Conservation (phyloP, 1,140 invertebrate genomes). For the Adelges cooleyi region DNA sequence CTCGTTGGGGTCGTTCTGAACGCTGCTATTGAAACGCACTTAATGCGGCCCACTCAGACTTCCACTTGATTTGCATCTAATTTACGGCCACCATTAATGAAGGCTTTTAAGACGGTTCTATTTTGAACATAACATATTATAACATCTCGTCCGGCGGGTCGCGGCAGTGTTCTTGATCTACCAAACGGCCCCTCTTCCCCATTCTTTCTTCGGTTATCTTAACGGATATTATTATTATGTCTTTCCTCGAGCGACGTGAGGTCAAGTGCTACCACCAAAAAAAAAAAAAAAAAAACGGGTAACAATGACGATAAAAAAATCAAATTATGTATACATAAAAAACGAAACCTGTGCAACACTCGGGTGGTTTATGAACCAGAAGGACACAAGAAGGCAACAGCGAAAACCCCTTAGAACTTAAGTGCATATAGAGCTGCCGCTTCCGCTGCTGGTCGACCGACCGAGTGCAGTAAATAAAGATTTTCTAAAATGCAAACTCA, state of each 20-base stretch:
- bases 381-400: constrained; percentile 3
- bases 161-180: background rate
- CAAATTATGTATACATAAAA: background rate
- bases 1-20: too few relatives aligned
- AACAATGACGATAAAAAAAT: constrained; percentile 11
- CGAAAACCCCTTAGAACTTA: constrained; percentile 22
- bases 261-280: background rate
- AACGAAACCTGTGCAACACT: background rate
- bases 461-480: constrained; percentile 3
- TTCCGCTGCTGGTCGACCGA: background rate
- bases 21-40: too few relatives aligned
- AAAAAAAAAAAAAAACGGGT: background rate
- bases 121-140: constrained; percentile 10
- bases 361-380: constrained; percentile 11
- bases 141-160: background rate
- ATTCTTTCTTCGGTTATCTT: background rate
- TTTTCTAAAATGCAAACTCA: background rate
- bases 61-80: constrained; percentile 2
- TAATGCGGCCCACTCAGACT: background rate
- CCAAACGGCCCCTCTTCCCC: background rate
- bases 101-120: constrained; percentile 10
- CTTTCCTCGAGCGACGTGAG: too few relatives aligned
- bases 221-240: too few relatives aligned
- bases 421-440: background rate
- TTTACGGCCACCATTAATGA: constrained; percentile 9